Conservation (phyloP, 2,113 vertebrate species). For the Hymenochirus boettgeri region DNA sequence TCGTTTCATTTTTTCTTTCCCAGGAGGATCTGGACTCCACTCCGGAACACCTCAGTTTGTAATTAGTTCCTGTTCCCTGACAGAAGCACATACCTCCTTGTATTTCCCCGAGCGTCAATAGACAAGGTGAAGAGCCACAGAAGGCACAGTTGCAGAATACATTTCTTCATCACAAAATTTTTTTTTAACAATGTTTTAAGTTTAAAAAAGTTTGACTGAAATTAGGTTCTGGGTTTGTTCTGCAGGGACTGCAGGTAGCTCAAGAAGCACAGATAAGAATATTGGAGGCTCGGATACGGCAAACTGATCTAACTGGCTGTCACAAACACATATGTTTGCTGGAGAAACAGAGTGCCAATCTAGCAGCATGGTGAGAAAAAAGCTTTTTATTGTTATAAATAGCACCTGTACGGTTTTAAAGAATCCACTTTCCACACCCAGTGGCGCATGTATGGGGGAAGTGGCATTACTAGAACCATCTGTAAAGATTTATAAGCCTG, state of each 20-base stretch:
- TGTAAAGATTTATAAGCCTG: no score
- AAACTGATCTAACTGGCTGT: constrained; percentile 76
- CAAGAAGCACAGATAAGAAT: constrained; percentile 92
- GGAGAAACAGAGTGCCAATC: constrained; percentile 89
- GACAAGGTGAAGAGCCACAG: constrained; percentile 78
- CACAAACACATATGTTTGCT: constrained; percentile 85
- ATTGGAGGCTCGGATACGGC: constrained; percentile 86
- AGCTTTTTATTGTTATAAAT: no score
- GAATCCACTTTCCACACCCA: no score
- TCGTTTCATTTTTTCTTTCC: no score
- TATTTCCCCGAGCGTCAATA: constrained; percentile 95
- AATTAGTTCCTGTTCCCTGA: constrained; percentile 94
- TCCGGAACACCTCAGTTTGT: constrained; percentile 94
- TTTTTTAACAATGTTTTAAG: no score
- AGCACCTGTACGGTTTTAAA: no score
- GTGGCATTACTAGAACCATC: no score
- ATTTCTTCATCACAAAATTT: no score
- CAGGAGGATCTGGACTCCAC: constrained; percentile 95
- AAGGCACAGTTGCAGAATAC: no score
- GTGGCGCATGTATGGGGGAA: no score
- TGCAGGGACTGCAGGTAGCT: constrained; percentile 86
- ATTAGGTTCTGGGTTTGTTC: accelerated
- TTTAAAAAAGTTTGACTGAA: background rate
- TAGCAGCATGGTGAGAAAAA: constrained; percentile 69
- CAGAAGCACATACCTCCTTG: constrained; percentile 88